Conservation (phyloP, 2,888 invertebrate genomes). For the Trichacis sp. region DNA sequence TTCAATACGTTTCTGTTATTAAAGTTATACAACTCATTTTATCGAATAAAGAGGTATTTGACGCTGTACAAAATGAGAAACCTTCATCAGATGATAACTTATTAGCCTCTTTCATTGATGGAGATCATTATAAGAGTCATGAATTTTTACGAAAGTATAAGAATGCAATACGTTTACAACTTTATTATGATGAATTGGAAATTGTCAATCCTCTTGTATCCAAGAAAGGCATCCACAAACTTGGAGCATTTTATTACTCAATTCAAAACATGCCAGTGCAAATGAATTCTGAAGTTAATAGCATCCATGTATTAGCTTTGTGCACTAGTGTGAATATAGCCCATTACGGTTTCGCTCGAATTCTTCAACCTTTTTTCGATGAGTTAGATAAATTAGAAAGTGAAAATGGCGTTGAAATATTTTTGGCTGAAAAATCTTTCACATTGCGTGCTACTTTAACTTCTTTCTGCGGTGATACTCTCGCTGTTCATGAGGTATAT, state of each 20-base stretch:
- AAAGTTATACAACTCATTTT: constrained; percentile 24
- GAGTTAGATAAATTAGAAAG: constrained; percentile 39
- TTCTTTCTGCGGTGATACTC: constrained; percentile 36
- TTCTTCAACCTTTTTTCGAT: constrained; percentile 36
- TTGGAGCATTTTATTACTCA: constrained; percentile 30
- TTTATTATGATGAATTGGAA: constrained; percentile 41
- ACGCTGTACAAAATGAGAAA: constrained; percentile 24
- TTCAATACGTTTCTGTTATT: constrained; percentile 36
- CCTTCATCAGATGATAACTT: constrained; percentile 20
- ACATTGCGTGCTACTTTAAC: constrained; percentile 25
- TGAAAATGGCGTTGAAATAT: constrained; percentile 27
- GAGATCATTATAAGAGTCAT: constrained; percentile 19
- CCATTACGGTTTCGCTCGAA: constrained; percentile 31
- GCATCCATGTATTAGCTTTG: constrained; percentile 33
- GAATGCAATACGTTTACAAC: constrained; percentile 21
- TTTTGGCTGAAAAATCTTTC: constrained; percentile 18
- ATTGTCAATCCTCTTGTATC: constrained; percentile 34
- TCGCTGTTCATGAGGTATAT: constrained; percentile 38
- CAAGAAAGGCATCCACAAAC: constrained; percentile 38
- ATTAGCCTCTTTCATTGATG: constrained; percentile 26
- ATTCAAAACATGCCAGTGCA: constrained; percentile 36
- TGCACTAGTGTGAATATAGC: constrained; percentile 27
- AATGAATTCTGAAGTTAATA: constrained; percentile 38
- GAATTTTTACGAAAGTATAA: constrained; percentile 22
- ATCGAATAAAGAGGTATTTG: constrained; percentile 19